Base-by-base conservation (phyloP, 1,140 invertebrate species). In the Lasioglossum albipes region DNA sequence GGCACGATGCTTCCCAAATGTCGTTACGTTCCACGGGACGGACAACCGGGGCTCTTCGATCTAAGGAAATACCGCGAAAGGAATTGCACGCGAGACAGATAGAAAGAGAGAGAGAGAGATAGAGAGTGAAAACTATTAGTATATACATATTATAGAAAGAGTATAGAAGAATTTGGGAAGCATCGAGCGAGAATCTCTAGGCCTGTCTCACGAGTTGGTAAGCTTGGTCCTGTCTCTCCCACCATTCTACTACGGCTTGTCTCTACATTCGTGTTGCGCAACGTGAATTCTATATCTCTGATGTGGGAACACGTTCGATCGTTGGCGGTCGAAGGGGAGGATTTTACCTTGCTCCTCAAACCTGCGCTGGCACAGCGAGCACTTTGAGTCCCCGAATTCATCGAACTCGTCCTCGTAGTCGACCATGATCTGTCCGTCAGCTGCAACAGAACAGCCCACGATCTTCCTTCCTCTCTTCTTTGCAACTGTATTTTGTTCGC, bases 271-370 rank as follows among this genome's bases (percentile, higher is more conserved):
- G 20, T 86, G 74, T 49, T 65, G 49, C 57, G 57, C 64, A 68
- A 54, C 18, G 18, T 49, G 45, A 49, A 49, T 36, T n/a, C n/a
- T 36, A 49, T 49, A 54, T 54, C 57, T 16, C 52, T 74, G 59
- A 22, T 42, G 45, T 84, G 85, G 86, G 91, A 85, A 91, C 36
- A 70, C 31, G 31, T 73, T 65, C 62, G 92, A 90, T 54, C 41
- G 77, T 54, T 76, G 54, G 74, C 66, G 65, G 54, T 68, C 70
- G 66, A 72, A 71, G 76, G 67, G 74, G 73, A 82, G 75, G 72
- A 81, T 69, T 92, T 94, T 95, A 96, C 95, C 95, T 96, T 95
- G 95, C 94, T 95, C 95, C 92, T 96, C 95, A 95, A 96, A 96
- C 90, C 95, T 95, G 94, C 95, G 95, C 94, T 96, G 95, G 94